Evolutionary conservation across 2,797 vertebrate species (phyloP), one percentile per base, ranked within the genome.

Genomic region (Varecia variegata): DNA sequence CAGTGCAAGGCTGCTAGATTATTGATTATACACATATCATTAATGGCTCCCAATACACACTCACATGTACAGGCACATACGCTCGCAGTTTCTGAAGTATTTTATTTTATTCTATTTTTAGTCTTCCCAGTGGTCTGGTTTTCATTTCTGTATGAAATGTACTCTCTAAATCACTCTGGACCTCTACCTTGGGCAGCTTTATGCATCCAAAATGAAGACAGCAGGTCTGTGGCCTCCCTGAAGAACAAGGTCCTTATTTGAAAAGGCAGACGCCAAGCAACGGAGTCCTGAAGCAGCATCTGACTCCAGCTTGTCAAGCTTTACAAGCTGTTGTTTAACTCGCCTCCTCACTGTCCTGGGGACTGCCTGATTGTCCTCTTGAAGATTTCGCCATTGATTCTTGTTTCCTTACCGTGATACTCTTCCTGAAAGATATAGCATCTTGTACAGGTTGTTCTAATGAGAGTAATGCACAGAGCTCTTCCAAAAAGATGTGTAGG

Each of bases 251-350:
- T 97, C 97, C 96, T 95, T 89, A 92, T 97, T 97, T 97, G 95
- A 96, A 62, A 77, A 96, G 54, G 73, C 95, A 90, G 96, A 97
- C 65, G 89, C 94, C 92, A 97, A 96, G 92, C 98, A 91, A 92
- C 90, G 77, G 97, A 98, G 98, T 98, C 97, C 94, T 96, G 94
- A 96, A 97, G 95, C 97, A 67, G 97, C 97, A 88, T 98, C 96
- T 88, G 96, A 98, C 98, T 97, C 88, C 0, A 74, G 97, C 93
- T 94, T 98, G 96, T 97, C 96, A 97, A 97, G 97, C 97, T 91
- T 93, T 89, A 54, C 97, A 98, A 97, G 97, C 97, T 98, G 97
- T 97, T 97, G 96, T 97, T 97, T 97, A 95, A 93, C 80, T 93
- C 93, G 95, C 82, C 85, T 94, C 81, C 86, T 94, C 93, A 30